A percentile compares a stretch with the other conserved stretches of the same genome.
phyloP scores from a whole-genome alignment of 2,797 vertebrate species.

The Carapus acus region DNA sequence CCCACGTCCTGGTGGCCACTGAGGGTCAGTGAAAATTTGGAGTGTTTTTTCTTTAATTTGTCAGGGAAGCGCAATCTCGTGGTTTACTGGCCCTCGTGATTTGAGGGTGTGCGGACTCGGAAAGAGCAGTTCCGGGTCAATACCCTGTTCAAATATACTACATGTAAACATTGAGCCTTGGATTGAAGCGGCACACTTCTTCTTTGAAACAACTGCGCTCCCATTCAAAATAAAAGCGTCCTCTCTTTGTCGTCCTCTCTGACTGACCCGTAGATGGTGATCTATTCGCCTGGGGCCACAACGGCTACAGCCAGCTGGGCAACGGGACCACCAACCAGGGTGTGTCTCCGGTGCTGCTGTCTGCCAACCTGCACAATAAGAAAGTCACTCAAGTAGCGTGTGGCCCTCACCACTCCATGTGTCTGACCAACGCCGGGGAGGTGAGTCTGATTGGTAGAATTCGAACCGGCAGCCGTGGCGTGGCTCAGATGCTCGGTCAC shows the following conservation, averaged over 20 bases:
- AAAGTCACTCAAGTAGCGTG: constrained; percentile 89
- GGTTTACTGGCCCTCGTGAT: too few relatives aligned
- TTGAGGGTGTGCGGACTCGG: too few relatives aligned
- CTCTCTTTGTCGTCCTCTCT: constrained; percentile 7
- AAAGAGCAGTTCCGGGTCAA: too few relatives aligned
- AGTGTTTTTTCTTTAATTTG: too few relatives aligned
- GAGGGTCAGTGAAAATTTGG: constrained; percentile 74
- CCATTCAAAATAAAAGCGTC: too few relatives aligned
- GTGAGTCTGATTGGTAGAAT: constrained; percentile 62
- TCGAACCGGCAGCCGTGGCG: too few relatives aligned
- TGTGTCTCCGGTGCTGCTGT: constrained; percentile 82
- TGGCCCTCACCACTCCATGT: constrained; percentile 96
- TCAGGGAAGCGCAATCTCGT: too few relatives aligned
- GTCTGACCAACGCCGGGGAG: constrained; percentile 85
- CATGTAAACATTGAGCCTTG: too few relatives aligned
- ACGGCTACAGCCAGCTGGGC: constrained; percentile 94
- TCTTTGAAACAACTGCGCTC: too few relatives aligned
- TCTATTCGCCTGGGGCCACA: constrained; percentile 94
- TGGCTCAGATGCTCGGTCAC: too few relatives aligned
- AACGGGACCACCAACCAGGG: constrained; percentile 93
- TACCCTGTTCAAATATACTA: too few relatives aligned
- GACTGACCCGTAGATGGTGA: constrained; percentile 78
- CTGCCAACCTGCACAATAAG: constrained; percentile 84
- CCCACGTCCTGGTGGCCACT: constrained; percentile 87
- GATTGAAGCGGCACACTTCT: too few relatives aligned